Base-by-base conservation (phyloP, 2,888 invertebrate genomes). In the Lagria hirta region DNA sequence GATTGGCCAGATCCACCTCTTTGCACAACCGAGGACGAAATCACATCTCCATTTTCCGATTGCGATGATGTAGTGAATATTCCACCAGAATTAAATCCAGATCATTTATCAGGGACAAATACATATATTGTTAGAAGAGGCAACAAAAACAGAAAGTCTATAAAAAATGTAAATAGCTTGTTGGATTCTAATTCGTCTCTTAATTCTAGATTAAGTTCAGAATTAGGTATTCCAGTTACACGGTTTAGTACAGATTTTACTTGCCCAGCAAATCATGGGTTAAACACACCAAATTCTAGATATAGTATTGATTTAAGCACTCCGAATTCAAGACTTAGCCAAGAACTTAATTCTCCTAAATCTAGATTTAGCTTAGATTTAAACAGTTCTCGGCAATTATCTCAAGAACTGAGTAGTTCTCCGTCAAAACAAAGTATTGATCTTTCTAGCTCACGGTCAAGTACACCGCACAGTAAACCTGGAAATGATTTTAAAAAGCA, bases 121-220 rank as follows among this genome's bases (percentile, higher is more conserved):
- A 90, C 89, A n/a, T 90, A 89, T 64, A 82, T 89, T 21, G 86
- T 90, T 47, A 75, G 89, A 26, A 81, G 84, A 49, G 86, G 86
- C 30, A 84, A 61, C 35, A 78, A 77, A 55, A 83, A 83, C 54
- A 73, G 86, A 29, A 83, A 83, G 64, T 78, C 82, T 35, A 68
- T 86, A 54, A 80, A 80, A 2, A 79, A 78, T 51, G 74, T 78
- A 57, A 77, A 76, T 60, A 77, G 75, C 32, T 69, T 77, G 7
- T 69, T 70, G 13, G 80, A 75, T 53, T 73, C 74, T 13, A 75
- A 73, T 52, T 72, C 74, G 7, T 81, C 82, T 7, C 74, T 81
- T 55, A 81, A 79, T 64, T 82, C 82, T 2, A 73, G 81, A 38
- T 72, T 79, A 30, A 82, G 81, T 66, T 81, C 81, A 2, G 81